A percentile compares a stretch with the other conserved stretches of the same genome.
phyloP scores from a whole-genome alignment of 2,113 vertebrate species.

The Picathartes gymnocephalus region DNA sequence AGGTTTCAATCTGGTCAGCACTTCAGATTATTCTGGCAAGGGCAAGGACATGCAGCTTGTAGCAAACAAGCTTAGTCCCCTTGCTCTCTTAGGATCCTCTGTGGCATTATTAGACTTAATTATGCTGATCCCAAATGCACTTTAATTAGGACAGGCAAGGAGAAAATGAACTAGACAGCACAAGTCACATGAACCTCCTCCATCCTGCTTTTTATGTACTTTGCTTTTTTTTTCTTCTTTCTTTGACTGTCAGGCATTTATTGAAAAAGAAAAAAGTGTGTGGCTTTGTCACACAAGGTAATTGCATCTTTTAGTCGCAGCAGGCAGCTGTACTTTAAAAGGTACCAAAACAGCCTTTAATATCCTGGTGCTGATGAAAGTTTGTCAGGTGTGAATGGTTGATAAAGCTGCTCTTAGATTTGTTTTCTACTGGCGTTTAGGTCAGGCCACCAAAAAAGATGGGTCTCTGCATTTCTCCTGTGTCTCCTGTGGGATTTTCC shows the following conservation, averaged over 20 bases:
- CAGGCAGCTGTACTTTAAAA: too few relatives aligned
- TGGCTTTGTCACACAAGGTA: constrained; percentile 18
- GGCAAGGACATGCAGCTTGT: neutral
- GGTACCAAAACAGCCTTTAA: neutral
- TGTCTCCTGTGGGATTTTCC: neutral
- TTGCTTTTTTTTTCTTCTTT: neutral
- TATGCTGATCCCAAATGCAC: constrained; percentile 5
- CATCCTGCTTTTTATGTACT: neutral
- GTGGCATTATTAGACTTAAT: neutral
- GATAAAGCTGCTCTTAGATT: neutral
- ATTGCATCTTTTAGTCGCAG: constrained; percentile 28
- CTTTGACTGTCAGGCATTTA: neutral
- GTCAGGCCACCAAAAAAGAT: neutral
- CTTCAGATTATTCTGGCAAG: neutral
- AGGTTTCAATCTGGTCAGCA: neutral
- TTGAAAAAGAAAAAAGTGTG: neutral
- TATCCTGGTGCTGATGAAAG: neutral
- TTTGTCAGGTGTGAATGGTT: neutral
- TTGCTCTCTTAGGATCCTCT: neutral
- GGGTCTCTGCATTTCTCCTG: neutral
- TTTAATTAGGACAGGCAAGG: neutral
- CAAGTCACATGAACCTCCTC: neutral
- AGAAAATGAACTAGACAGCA: neutral
- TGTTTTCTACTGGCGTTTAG: neutral
- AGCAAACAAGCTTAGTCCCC: neutral